Conservation (phyloP, 2,797 vertebrate species). For the Leptoclinus maculatus region DNA sequence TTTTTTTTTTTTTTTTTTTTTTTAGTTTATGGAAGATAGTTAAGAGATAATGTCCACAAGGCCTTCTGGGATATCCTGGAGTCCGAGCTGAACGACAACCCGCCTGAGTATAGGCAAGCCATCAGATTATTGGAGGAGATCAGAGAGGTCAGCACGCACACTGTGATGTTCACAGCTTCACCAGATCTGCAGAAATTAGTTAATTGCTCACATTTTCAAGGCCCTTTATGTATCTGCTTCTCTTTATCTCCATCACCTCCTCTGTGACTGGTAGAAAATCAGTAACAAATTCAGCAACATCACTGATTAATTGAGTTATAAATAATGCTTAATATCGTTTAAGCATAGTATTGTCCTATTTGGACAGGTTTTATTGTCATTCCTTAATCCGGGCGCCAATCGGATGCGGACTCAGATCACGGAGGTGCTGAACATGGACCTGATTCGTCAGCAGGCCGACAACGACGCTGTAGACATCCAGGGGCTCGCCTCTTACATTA, state of each 20-base stretch:
- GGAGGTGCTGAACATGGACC: constrained; percentile 92
- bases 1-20: too few relatives aligned
- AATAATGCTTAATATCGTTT: neutral
- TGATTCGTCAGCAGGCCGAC: constrained; percentile 94
- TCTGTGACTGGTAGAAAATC: constrained; percentile 1
- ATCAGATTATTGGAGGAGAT: constrained; percentile 94
- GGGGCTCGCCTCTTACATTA: constrained; percentile 90
- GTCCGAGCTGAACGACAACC: constrained; percentile 89
- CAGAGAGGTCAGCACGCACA: constrained; percentile 85
- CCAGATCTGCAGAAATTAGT: neutral
- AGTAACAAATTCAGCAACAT: neutral
- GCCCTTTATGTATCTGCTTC: neutral
- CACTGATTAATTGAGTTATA: neutral
- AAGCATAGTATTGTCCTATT: neutral
- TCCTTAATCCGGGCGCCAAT: constrained; percentile 92
- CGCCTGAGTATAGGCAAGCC: constrained; percentile 91
- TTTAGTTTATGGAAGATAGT: constrained; percentile 88
- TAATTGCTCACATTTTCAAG: neutral
- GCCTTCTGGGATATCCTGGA: constrained; percentile 94
- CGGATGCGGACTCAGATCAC: constrained; percentile 92
- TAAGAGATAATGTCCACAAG: constrained; percentile 90
- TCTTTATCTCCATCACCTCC: neutral
- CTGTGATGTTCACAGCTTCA: neutral
- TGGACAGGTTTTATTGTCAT: constrained; percentile 91
- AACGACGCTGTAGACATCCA: constrained; percentile 92